Base-by-base conservation (phyloP, 23 tunicate species). In the Trididemnum clinides region DNA sequence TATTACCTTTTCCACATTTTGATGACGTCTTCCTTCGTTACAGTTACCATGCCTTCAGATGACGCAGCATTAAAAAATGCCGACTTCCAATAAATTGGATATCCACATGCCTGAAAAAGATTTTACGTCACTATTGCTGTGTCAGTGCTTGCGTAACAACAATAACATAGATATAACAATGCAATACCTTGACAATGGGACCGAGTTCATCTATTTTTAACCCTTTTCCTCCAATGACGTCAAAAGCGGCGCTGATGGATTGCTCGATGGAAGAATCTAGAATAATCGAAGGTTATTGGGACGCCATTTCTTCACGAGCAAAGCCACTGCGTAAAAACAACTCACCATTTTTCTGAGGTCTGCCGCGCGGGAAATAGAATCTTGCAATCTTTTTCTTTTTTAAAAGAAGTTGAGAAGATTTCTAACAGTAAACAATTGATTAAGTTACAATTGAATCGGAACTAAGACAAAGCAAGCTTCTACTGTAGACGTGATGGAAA, bases 321-420 rank as follows among this genome's bases (percentile, higher is more conserved):
- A 32, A 44, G 54, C 54, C 54, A 44, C 15, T 15, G 15, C 54
- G n/a, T n/a, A n/a, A n/a, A n/a, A n/a, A n/a, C n/a, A n/a, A n/a
- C n/a, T n/a, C n/a, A n/a, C n/a, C n/a, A n/a, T n/a, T n/a, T n/a
- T n/a, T n/a, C n/a, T 30, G 39, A 10, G 88, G 82, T 51, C 54
- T 85, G 22, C 88, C 88, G 21, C 27, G 21, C 34, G 88, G 88
- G 34, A 85, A 85, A 85, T 85, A 74, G 33, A 85, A 85, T 59
- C 25, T 59, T 59, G 27, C 66, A 3, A 59, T 59, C 22, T 59
- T 44, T 10, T 44, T n/a, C 25, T n/a, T n/a, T n/a, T n/a, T n/a
- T n/a, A n/a, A n/a, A n/a, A n/a, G n/a, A n/a, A n/a, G n/a, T n/a
- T n/a, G n/a, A n/a, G n/a, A n/a, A n/a, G n/a, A n/a, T n/a, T n/a